Evolutionary conservation across 2,113 vertebrate genomes (phyloP).

Genomic region (Dinomys branickii): DNA sequence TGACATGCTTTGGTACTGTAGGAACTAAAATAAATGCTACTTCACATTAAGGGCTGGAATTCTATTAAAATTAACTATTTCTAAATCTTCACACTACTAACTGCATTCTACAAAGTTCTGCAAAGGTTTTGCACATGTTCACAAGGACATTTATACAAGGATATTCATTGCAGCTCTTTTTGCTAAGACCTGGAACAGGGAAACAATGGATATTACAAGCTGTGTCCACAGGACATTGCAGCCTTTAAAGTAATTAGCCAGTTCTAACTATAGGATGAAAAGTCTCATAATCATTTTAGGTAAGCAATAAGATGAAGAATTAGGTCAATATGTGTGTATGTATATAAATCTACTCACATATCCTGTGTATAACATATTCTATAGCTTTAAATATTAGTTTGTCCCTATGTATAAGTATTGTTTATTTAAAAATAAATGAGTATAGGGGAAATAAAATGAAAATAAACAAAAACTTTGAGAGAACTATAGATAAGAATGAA

Average conservation of each 20-base stretch:
- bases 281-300: background rate
- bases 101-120: background rate
- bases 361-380: background rate
- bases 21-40: conserved; percentile 21
- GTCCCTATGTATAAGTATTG: background rate
- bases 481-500: background rate
- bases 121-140: background rate
- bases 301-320: conserved; percentile 34
- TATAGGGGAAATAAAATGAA: background rate
- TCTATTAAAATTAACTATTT: background rate
- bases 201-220: background rate
- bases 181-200: background rate
- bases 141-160: background rate
- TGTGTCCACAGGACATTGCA: background rate
- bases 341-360: background rate
- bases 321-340: background rate
- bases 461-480: background rate
- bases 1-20: background rate
- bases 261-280: background rate
- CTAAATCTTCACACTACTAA: background rate
- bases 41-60: conserved; percentile 22
- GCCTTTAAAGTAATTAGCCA: background rate
- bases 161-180: background rate
- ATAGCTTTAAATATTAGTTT: background rate
- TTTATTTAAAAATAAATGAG: conserved; percentile 14